Conservation (phyloP, 2,797 vertebrate species). For the Esox lucius region DNA sequence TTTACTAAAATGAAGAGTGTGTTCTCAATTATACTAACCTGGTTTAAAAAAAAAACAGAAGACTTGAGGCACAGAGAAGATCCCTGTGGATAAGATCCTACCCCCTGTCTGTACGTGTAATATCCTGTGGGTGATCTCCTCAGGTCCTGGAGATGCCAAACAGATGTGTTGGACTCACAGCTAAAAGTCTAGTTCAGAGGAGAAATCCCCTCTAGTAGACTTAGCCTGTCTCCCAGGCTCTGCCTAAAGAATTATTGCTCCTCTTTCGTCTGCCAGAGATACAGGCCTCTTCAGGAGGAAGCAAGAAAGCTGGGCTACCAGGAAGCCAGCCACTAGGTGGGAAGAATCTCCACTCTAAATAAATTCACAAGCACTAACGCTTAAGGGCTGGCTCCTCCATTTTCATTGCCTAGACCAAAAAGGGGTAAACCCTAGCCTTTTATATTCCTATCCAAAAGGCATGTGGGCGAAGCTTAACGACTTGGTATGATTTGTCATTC, state of each 20-base stretch:
- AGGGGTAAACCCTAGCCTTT: background rate
- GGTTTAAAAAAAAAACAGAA: background rate
- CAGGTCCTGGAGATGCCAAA: constrained; percentile 55
- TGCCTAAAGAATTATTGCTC: constrained; percentile 21
- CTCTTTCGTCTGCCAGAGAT: constrained; percentile 17
- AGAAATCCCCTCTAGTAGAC: constrained; percentile 36
- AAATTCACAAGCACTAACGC: background rate
- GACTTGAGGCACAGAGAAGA: constrained; percentile 22
- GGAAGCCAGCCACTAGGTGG: background rate
- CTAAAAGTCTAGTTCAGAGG: constrained; percentile 35
- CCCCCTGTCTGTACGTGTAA: constrained; percentile 52
- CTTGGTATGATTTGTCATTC: background rate
- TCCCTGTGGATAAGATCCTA: constrained; percentile 31
- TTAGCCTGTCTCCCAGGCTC: constrained; percentile 39
- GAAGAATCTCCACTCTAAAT: constrained; percentile 6
- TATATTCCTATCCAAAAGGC: background rate
- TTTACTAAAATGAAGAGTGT: constrained; percentile 1
- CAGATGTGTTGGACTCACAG: constrained; percentile 65
- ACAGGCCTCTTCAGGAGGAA: constrained; percentile 14
- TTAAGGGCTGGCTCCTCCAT: background rate
- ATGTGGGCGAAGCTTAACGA: background rate
- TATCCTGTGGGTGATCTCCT: constrained; percentile 65
- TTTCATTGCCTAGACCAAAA: background rate
- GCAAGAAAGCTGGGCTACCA: constrained; percentile 4
- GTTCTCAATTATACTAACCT: background rate